Conservation (phyloP, 1,140 invertebrate genomes). For the Pteromalus puparum region DNA sequence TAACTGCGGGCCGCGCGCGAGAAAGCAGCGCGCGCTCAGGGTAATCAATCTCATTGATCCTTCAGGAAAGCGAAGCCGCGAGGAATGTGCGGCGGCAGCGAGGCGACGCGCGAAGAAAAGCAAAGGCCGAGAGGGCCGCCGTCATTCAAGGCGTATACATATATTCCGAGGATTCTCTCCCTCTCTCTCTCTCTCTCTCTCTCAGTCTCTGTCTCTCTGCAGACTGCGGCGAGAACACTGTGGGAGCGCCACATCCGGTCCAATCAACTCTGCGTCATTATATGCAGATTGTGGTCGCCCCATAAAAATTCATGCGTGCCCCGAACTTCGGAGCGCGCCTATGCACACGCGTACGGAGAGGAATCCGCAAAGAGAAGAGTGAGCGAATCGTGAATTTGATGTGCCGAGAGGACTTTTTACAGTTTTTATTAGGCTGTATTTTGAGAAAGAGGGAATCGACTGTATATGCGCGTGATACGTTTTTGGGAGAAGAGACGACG, state of each 20-base stretch:
- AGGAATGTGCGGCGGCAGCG: not conserved
- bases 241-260: slow-evolving; percentile 63
- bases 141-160: not conserved
- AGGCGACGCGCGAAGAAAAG: slow-evolving; percentile 33
- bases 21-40: not conserved
- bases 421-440: slow-evolving; percentile 3
- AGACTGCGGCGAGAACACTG: not conserved
- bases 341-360: not conserved
- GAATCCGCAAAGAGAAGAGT: too few relatives aligned
- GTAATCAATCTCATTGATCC: slow-evolving; percentile 35
- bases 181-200: too few relatives aligned
- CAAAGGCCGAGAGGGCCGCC: not conserved
- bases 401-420: not conserved
- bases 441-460: not conserved
- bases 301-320: slow-evolving; percentile 62
- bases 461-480: too few relatives aligned
- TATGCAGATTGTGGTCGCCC: slow-evolving; percentile 61
- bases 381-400: not conserved
- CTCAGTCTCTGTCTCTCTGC: too few relatives aligned
- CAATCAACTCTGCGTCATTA: slow-evolving; percentile 63
- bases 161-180: slow-evolving; percentile 3
- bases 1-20: not conserved
- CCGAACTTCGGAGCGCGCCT: not conserved
- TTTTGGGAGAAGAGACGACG: too few relatives aligned
- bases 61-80: not conserved